Conservation (phyloP, 2,797 vertebrate species). For the Gobio occitaniae region DNA sequence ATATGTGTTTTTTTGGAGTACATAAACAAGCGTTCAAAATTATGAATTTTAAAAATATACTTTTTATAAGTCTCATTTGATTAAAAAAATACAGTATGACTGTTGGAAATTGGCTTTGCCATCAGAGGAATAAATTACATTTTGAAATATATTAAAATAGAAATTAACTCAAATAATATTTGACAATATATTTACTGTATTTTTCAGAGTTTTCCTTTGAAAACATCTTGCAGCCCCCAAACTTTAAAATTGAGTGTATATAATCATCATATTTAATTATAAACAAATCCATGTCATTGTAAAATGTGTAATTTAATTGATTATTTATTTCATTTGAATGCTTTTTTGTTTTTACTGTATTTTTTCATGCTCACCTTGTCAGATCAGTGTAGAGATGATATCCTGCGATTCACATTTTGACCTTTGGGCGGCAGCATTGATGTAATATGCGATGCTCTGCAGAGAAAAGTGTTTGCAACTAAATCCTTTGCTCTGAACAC, state of each 20-base stretch:
- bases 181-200: neutral
- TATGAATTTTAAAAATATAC: neutral
- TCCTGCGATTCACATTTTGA: neutral
- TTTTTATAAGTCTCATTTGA: neutral
- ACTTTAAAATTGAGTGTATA: neutral
- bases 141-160: neutral
- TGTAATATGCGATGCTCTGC: conserved; percentile 6
- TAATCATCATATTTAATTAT: neutral
- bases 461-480: conserved; percentile 28
- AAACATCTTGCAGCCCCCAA: neutral
- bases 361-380: neutral
- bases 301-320: neutral
- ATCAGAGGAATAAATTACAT: neutral
- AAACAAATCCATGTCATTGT: neutral
- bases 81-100: neutral
- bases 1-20: neutral
- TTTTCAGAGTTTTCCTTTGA: neutral
- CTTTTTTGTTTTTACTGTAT: neutral
- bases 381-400: neutral
- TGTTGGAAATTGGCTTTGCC: neutral
- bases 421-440: conserved; percentile 47
- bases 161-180: neutral
- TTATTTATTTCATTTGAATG: neutral
- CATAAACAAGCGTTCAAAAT: neutral
- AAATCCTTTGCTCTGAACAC: conserved; percentile 11